These are phyloP conservation scores for Physocephala rufipes DNA, from an alignment of 2,888 invertebrate species.

Conservation along the genomic window DNA sequence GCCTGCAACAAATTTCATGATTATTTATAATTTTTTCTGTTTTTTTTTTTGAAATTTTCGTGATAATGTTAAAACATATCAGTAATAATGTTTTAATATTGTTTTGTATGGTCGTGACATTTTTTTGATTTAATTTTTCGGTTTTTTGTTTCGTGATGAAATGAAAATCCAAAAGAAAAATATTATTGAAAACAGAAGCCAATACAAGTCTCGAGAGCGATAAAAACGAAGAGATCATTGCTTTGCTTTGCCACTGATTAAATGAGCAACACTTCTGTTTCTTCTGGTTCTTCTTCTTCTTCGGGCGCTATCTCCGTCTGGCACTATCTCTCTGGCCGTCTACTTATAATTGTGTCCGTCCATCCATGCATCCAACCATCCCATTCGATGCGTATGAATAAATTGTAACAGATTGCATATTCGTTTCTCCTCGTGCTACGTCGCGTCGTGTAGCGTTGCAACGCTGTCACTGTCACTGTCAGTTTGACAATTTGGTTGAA, in stretches of 20 bases:
- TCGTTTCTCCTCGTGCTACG: too few relatives aligned
- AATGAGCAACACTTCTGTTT: background rate
- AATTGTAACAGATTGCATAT: too few relatives aligned
- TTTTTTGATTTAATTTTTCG: too few relatives aligned
- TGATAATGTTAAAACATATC: too few relatives aligned
- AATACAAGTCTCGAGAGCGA: background rate
- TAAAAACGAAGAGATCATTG: slow-evolving; percentile 5
- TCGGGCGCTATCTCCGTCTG: background rate
- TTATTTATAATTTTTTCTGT: too few relatives aligned
- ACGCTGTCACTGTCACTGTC: background rate
- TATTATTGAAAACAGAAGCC: background rate
- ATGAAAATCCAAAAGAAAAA: background rate
- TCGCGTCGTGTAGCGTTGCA: background rate
- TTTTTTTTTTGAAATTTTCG: too few relatives aligned
- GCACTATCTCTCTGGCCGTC: background rate
- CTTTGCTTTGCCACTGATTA: slow-evolving; percentile 16
- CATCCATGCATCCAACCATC: too few relatives aligned
- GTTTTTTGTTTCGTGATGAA: too few relatives aligned
- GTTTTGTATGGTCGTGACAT: too few relatives aligned
- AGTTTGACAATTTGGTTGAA: slow-evolving; percentile 7
- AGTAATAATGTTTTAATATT: too few relatives aligned
- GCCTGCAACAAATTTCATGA: too few relatives aligned
- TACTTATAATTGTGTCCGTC: background rate
- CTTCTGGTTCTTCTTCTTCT: too few relatives aligned
- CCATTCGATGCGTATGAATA: background rate